A percentile compares a stretch with the other conserved stretches of the same genome.
phyloP scores from a whole-genome alignment of 2,113 vertebrate genomes.

The Parotia lawesii region DNA sequence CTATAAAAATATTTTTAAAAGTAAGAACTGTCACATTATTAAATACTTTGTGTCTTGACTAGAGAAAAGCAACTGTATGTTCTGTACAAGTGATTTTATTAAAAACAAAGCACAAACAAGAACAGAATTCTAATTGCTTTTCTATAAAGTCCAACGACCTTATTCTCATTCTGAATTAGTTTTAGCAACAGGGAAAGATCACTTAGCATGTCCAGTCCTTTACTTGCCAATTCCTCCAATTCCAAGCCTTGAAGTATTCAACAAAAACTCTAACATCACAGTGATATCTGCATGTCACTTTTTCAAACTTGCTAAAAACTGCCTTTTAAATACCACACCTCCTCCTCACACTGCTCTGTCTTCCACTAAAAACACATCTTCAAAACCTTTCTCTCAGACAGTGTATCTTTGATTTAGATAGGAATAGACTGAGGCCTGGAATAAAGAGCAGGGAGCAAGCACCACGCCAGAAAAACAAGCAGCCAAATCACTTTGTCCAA shows the following conservation, averaged over 20 bases:
- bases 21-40: neutral
- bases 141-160: neutral
- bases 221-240: neutral
- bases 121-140: slow-evolving; percentile 2
- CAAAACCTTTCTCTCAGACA: neutral
- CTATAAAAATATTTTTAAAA: neutral
- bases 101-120: slow-evolving; percentile 5
- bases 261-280: neutral
- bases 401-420: neutral
- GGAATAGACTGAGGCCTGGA: neutral
- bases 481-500: neutral
- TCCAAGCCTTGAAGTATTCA: neutral
- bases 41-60: neutral
- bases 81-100: neutral
- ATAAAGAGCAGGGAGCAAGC: neutral
- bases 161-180: neutral
- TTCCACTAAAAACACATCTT: neutral
- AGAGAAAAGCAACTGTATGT: neutral
- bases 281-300: neutral
- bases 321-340: neutral
- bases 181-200: neutral
- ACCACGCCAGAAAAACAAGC: neutral
- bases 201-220: neutral
- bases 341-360: neutral
- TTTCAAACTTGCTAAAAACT: neutral